Evolutionary conservation across 2,113 vertebrate species (phyloP).

Genomic region (Silurus glanis): DNA sequence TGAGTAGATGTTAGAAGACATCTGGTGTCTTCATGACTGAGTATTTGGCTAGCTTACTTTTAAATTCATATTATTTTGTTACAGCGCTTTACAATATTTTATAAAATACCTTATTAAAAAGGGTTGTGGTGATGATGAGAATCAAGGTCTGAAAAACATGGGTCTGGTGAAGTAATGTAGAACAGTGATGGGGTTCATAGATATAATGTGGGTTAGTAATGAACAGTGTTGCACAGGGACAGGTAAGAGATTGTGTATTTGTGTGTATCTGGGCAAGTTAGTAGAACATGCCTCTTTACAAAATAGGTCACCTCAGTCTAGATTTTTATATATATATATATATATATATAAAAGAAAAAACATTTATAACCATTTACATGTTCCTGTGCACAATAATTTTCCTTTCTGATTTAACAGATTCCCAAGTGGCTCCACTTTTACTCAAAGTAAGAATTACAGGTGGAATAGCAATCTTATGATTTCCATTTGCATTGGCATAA

Average conservation of each 20-base stretch:
- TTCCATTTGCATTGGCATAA: background rate
- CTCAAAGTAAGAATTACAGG: background rate
- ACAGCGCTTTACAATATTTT: background rate
- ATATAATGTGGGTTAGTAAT: conserved; percentile 35
- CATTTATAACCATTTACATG: background rate
- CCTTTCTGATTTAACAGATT: background rate
- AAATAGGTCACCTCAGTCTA: conserved; percentile 69
- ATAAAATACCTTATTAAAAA: background rate
- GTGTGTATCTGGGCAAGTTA: conserved; percentile 56
- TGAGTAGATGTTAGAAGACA: background rate
- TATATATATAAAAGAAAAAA: too few relatives aligned
- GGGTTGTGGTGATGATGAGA: background rate
- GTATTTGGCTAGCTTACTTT: background rate
- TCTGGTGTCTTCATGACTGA: background rate
- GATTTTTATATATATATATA: conserved; percentile 50
- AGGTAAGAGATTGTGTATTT: background rate
- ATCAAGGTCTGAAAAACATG: background rate
- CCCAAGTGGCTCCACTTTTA: background rate
- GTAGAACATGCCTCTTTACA: conserved; percentile 64
- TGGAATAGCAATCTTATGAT: background rate
- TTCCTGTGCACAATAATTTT: background rate
- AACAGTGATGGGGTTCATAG: conserved; percentile 26
- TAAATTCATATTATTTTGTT: background rate
- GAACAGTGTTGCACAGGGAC: conserved; percentile 11
- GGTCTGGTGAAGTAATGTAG: conserved; percentile 26